phyloP scores from a whole-genome alignment of 1,140 invertebrate genomes.

The Drosophila ohnishii region DNA sequence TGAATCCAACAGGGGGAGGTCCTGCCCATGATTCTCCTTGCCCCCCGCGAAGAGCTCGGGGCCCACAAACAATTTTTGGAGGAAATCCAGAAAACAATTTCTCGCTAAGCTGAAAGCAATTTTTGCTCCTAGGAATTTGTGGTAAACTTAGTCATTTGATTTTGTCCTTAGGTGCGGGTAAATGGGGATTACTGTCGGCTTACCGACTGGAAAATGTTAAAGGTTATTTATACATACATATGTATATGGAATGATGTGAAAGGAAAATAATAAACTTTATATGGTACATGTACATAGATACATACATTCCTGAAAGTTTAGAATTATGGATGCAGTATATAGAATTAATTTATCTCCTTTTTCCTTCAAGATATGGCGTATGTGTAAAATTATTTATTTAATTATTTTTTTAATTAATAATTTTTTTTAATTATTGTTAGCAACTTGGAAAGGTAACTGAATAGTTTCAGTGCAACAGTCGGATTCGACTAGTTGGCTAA shows the following conservation, averaged over 20 bases:
- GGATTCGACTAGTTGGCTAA: too few relatives aligned
- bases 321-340: too few relatives aligned
- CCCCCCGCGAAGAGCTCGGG: neutral
- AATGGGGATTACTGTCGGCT: conserved; percentile 6
- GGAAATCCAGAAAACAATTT: conserved; percentile 42
- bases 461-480: neutral
- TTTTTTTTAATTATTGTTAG: too few relatives aligned
- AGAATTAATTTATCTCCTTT: neutral
- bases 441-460: too few relatives aligned
- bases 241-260: neutral
- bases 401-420: too few relatives aligned
- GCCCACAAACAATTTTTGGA: conserved; percentile 24
- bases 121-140: conserved; percentile 37
- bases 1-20: conserved; percentile 13
- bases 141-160: conserved; percentile 21
- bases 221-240: conserved; percentile 17
- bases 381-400: neutral
- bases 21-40: neutral
- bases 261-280: neutral
- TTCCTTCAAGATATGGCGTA: neutral
- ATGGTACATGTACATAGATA: neutral
- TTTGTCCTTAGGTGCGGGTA: neutral
- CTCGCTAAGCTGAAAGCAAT: conserved; percentile 42
- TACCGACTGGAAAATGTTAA: conserved; percentile 9
- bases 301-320: neutral